Percentiles rank a stretch among this genome's conserved stretches.
Evolutionary conservation across 2,888 invertebrate species (phyloP).

Genomic region (Leptogaster cylindrica): DNA sequence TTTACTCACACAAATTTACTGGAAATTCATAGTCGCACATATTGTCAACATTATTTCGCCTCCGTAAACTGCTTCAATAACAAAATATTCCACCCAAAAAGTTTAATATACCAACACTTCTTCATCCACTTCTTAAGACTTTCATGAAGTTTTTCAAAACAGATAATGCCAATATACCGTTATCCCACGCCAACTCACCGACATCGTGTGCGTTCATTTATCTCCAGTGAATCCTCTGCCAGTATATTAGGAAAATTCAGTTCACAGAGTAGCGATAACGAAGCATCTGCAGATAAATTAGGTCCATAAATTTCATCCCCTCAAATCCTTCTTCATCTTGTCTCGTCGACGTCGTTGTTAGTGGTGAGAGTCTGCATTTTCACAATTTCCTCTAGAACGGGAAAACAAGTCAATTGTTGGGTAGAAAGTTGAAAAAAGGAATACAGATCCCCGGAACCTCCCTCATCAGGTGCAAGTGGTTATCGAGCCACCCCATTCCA

Average conservation of each 20-base stretch:
- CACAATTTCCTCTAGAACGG: background rate
- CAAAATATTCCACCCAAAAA: background rate
- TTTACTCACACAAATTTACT: no score
- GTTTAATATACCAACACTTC: constrained; percentile 34
- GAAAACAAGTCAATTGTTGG: constrained; percentile 2
- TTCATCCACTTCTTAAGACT: constrained; percentile 28
- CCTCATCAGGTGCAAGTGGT: constrained; percentile 28
- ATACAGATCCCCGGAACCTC: no score
- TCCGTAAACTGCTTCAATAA: background rate
- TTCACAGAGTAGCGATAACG: constrained; percentile 41
- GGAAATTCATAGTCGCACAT: background rate
- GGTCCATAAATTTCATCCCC: constrained; percentile 43
- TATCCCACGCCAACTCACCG: constrained; percentile 19
- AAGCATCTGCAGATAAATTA: constrained; percentile 44
- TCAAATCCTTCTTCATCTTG: constrained; percentile 43
- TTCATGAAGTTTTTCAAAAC: constrained; percentile 37
- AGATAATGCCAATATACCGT: constrained; percentile 41
- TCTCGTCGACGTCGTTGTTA: constrained; percentile 31
- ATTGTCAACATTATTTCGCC: background rate
- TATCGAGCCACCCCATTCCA: constrained; percentile 3
- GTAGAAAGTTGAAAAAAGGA: background rate
- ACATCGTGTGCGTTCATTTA: constrained; percentile 14
- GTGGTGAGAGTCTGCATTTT: constrained; percentile 13
- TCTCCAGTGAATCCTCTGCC: constrained; percentile 33
- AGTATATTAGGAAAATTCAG: constrained; percentile 36